Evolutionary conservation across 1,140 invertebrate species (phyloP).

Genomic region (Ceratina australensis): DNA sequence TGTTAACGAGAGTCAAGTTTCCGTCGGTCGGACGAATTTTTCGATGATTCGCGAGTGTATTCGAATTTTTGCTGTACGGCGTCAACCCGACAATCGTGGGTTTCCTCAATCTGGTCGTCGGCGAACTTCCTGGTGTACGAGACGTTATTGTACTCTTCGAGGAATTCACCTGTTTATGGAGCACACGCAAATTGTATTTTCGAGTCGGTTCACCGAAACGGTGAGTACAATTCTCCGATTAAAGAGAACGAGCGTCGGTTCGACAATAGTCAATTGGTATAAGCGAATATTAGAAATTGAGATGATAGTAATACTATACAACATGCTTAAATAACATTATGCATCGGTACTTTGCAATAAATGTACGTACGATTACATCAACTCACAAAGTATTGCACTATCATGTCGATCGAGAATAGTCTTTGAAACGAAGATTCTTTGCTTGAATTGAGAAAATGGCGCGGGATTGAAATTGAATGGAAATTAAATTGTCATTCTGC

Average conservation of each 20-base stretch:
- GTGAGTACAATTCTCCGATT: constrained; percentile 15
- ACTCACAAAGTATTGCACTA: no score
- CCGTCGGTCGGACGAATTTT: constrained; percentile 22
- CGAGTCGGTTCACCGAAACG: not conserved
- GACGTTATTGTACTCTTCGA: constrained; percentile 27
- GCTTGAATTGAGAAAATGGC: not conserved
- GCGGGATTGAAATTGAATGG: no score
- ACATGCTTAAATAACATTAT: not conserved
- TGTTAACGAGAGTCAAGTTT: constrained; percentile 12
- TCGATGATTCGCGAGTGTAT: constrained; percentile 18
- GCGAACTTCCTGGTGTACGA: constrained; percentile 32
- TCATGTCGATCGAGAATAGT: not conserved
- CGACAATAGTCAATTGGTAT: constrained; percentile 11
- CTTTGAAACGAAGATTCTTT: not conserved
- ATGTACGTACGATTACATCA: no score
- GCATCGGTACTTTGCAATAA: not conserved
- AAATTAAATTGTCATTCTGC: no score
- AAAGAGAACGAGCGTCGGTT: not conserved
- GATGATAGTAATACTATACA: not conserved
- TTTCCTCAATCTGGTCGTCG: constrained; percentile 46
- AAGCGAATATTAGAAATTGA: not conserved
- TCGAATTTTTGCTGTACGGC: constrained; percentile 33
- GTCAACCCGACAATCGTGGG: constrained; percentile 21
- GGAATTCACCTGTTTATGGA: constrained; percentile 48
- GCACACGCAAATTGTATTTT: constrained; percentile 35